A percentile compares a stretch with the other conserved stretches of the same genome.
Conservation (phyloP, 2,888 invertebrate species). For the Drosophila imparisetae region DNA sequence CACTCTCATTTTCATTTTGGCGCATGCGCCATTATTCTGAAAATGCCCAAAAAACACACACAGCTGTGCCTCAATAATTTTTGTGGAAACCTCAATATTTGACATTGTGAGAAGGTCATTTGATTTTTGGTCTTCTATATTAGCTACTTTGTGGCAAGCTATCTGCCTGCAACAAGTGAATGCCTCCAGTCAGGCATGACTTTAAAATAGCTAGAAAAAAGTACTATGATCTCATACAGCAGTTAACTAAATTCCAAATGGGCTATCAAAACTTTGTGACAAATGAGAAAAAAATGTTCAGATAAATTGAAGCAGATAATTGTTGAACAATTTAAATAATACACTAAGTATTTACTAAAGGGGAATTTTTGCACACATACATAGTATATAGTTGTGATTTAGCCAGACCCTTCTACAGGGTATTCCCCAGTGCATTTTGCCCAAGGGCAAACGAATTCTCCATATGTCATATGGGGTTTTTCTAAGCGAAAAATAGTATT, state of each 20-base stretch:
- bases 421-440: background rate
- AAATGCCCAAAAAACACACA: constrained; percentile 15
- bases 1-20: constrained; percentile 63
- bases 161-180: constrained; percentile 53
- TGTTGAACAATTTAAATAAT: background rate
- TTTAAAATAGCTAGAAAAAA: background rate
- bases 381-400: background rate
- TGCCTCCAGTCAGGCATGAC: constrained; percentile 2
- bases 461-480: constrained; percentile 2
- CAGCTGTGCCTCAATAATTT: constrained; percentile 61
- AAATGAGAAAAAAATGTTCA: background rate
- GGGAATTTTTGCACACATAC: background rate
- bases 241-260: background rate
- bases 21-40: constrained; percentile 65
- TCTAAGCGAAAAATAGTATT: constrained; percentile 5
- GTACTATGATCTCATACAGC: constrained; percentile 14
- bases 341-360: too few species aligned
- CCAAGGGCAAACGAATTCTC: constrained; percentile 5
- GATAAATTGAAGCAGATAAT: constrained; percentile 13
- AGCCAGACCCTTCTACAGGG: background rate
- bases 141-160: background rate
- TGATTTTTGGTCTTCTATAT: constrained; percentile 3
- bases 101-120: constrained; percentile 76
- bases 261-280: constrained; percentile 4
- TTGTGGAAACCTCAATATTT: constrained; percentile 49